Evolutionary conservation across 2,888 invertebrate genomes (phyloP), one percentile per base, ranked within the genome.

Genomic region (Automeris io): DNA sequence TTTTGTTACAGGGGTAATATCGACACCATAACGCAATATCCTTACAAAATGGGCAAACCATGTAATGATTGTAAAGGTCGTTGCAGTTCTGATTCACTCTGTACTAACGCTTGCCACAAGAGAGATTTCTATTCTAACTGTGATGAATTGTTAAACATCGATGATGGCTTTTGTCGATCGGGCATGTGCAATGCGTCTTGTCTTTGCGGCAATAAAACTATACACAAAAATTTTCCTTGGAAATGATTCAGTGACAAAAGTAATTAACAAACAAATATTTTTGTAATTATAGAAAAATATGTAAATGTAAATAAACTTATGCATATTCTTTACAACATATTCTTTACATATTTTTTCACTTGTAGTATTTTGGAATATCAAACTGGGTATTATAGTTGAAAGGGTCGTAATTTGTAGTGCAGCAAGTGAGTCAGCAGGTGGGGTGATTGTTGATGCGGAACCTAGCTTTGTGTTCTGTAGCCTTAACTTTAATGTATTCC

Each of bases 91-190:
- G 89, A 87, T 22, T 86, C 88, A 47, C 88, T 94, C n/a, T 95
- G 95, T 75, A 91, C 89, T 24, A 95, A 95, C 76, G 63, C 90
- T 0, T 95, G 95, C 58, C 85, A 88, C 23, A 87, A 88, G 44
- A 90, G 90, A 25, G 93, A 94, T 68, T 74, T 88, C 23, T 94
- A 90, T 90, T 89, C 90, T 37, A 94, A 95, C 73, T 95, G 95
- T 68, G 78, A 74, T 12, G 89, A 92, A 37, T 77, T 94, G 16
- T 72, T 89, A 45, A 39, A 52, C 8, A 60, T 78, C 80, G 32
- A 75, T 11, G n/a, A 35, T 45, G 60, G 58, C 21, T 49, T 71
- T 2, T 86, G 86, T 43, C 39, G 25, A 1, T 90, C 91, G 22
- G 86, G 88, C 4, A 77, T 89, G 35, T 95, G 95, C 67, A 89